Evolutionary conservation across 2,797 vertebrate species (phyloP).

Genomic region (Sebastes vulpes): DNA sequence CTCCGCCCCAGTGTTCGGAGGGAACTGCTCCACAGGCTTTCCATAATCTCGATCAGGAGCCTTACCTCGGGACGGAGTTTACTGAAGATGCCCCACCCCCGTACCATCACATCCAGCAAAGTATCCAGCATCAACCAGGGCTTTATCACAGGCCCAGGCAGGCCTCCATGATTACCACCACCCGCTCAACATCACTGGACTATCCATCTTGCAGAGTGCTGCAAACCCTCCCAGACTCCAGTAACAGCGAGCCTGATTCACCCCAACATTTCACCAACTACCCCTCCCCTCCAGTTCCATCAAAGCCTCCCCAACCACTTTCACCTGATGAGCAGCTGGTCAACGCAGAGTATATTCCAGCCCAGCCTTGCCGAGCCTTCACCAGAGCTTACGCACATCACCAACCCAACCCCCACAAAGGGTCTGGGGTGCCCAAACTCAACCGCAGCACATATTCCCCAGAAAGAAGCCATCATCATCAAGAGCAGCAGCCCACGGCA

Average conservation of each 20-base stretch:
- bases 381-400: conserved; percentile 66
- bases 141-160: conserved; percentile 57
- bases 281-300: conserved; percentile 17
- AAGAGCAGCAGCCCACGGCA: conserved; percentile 42
- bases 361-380: conserved; percentile 77
- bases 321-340: conserved; percentile 84
- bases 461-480: conserved; percentile 62
- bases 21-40: conserved; percentile 24
- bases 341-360: conserved; percentile 90
- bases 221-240: conserved; percentile 59
- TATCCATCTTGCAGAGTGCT: conserved; percentile 61
- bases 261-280: conserved; percentile 61
- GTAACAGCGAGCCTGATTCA: conserved; percentile 71
- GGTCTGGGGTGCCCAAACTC: conserved; percentile 55
- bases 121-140: conserved; percentile 39
- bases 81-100: conserved; percentile 27
- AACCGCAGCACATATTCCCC: conserved; percentile 76
- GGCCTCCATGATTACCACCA: conserved; percentile 31
- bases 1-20: conserved; percentile 63
- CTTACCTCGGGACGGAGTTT: conserved; percentile 11
- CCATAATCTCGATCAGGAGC: conserved; percentile 52
- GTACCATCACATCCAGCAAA: conserved; percentile 52
- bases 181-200: conserved; percentile 65
- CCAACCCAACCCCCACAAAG: conserved; percentile 47
- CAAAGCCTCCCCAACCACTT: conserved; percentile 51